Evolutionary conservation across 2,888 invertebrate species (phyloP), one percentile per base, ranked within the genome.

Genomic region (Drosophila buzzatii): DNA sequence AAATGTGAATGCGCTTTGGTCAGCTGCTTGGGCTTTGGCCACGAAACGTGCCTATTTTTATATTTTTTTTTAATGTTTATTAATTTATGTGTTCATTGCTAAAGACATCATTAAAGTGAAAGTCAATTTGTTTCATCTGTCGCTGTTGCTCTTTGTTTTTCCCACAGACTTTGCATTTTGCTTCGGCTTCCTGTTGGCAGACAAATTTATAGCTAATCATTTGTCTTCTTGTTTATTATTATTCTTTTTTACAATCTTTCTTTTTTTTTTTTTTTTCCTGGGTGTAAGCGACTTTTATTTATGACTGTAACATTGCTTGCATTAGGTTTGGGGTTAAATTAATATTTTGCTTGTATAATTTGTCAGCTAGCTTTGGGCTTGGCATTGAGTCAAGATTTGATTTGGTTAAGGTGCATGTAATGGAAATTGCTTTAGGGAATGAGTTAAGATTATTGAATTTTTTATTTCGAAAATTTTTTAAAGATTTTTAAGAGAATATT

Each of bases 81-180:
- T 85, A 83, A 85, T 87, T 82, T 87, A 76, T 76, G 73, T 72
- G 72, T 67, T 79, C 68, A 82, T 80, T 67, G 78, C 83, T 69
- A 79, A 85, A 83, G 85, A 83, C 80, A 69, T 73, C 70, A 87
- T 85, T 83, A 85, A 85, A 82, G 85, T 85, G 85, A 85, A 85
- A 85, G 85, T 87, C 85, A 70, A 84, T 85, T 85, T 86, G 67
- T 72, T 79, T 66, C 44, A 47, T 69, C 58, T 59, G 55, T 62
- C 64, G 39, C 49, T 57, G 39, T 65, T 44, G 58, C 68, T 79
- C 51, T 47, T 65, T 79, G 45, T 47, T 55, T 73, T 64, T 70
- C 27, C 45, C 51, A 60, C 14, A 56, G n/a, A 52, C 53, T 42
- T 44, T 60, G 51, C 44, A 14, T 59, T 52, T 60, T 52, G 62